Base-by-base conservation (phyloP, 2,888 invertebrate species). In the Seira musarum region DNA sequence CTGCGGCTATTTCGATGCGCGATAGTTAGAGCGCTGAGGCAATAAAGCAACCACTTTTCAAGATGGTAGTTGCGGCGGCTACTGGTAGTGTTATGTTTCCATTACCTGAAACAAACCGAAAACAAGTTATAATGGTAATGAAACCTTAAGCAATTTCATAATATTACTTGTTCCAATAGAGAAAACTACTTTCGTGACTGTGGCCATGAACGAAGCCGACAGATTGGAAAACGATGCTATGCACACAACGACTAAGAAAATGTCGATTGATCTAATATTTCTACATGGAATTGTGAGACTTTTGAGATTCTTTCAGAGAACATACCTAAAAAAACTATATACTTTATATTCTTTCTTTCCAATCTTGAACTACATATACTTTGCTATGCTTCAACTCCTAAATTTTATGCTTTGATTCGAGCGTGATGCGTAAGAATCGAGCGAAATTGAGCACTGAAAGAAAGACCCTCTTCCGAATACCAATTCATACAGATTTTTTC, bases 101-200 rank as follows among this genome's bases (percentile, higher is more conserved):
- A 30, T 25, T 22, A 65, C 65, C 65, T 22, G 30, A 24, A 24
- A 24, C 65, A 53, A 53, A 15, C 35, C 35, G 21, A 24, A 30
- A 30, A 30, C 30, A 30, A 70, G 61, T 61, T 21, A 61, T 30
- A 70, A 70, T 17, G 60, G 30, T 70, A 70, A 70, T 70, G 70
- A 70, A 70, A 61, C 61, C 57, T 61, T 70, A 61, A 70, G 70
- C 35, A 70, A 40, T 70, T 60, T 70, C 17, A 19, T 70, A 61
- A 24, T 25, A 24, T 67, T n/a, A 53, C 15, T 69, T 21, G 24
- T 22, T 24, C 49, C 46, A 8, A 30, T 30, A n/a, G 21, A 35
- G 13, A 68, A 49, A 19, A 68, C 68, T 40, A 8, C 30, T 30
- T 30, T 30, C 30, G 30, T 67, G 24, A 25, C 8, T 8, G 30